Evolutionary conservation across 1,140 invertebrate species (phyloP), one percentile per base, ranked within the genome.

Genomic region (Aricia agestis): DNA sequence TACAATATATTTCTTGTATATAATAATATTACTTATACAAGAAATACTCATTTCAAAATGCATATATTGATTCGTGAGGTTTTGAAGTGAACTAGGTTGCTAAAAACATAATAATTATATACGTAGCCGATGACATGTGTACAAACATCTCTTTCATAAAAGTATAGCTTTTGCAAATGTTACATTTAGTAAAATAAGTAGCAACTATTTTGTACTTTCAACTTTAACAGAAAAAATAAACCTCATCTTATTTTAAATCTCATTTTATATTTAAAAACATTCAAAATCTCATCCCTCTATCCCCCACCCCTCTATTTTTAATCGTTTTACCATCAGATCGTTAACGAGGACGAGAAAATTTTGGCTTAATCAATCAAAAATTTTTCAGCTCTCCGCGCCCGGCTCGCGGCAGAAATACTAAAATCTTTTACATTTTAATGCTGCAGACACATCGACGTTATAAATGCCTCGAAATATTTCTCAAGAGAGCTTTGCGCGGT

Each of bases 341-440:
- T 63, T 25, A 63, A 63, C 18, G 19, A 63, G 19, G 18, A 63
- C 59, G 18, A 63, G 18, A 19, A 18, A 17, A 63, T 63, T 31
- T 11, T 2, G n/a, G 58, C 15, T 11, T 59, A 18, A 82, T 79
- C 77, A 78, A 74, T 79, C 78, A 63, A 63, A 84, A 76, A 82
- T 74, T 73, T 63, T 73, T 63, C 73, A 66, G 41, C 79, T 78
- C 69, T 79, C 73, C 69, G 72, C 69, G 77, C 73, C 77, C 79
- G 68, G 67, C 74, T 72, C 78, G 78, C 84, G 78, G 76, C 78
- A 81, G 76, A 86, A 86, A 79, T 71, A 83, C 78, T 81, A 76
- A 85, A 86, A 80, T 71, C 75, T 74, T 81, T 76, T 80, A 83
- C 82, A 87, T 82, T 81, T 76, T 80, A 79, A 84, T 82, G 80